Evolutionary conservation across 2,797 vertebrate species (phyloP).

Genomic region (Eurystomus glaucurus): DNA sequence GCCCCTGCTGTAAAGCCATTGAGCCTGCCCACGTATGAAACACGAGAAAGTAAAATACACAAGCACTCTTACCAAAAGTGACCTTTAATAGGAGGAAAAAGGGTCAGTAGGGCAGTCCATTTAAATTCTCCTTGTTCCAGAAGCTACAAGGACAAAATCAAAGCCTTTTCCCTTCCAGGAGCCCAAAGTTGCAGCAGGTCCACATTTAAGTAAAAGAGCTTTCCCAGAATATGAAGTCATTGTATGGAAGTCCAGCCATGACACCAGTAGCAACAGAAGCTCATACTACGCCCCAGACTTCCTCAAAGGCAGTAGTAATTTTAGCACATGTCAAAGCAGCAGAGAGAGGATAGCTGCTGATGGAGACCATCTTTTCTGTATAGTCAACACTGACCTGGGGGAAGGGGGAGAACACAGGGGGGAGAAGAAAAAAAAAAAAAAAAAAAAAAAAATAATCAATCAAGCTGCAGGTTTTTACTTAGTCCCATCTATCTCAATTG

Average conservation of each 20-base stretch:
- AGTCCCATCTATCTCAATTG: neutral
- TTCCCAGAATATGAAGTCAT: neutral
- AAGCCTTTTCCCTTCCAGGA: neutral
- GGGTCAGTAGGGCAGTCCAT: neutral
- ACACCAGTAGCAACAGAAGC: neutral
- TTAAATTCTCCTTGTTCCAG: neutral
- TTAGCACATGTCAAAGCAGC: slow-evolving; percentile 96
- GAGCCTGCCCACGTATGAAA: neutral
- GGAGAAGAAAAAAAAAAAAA: too few species aligned
- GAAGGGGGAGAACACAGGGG: neutral
- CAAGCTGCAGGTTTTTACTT: neutral
- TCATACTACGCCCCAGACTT: slow-evolving; percentile 93
- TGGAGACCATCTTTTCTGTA: slow-evolving; percentile 92
- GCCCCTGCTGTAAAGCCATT: neutral
- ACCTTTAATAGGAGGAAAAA: slow-evolving; percentile 52
- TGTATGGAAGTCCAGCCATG: neutral
- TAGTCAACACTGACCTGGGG: slow-evolving; percentile 93
- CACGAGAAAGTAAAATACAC: slow-evolving; percentile 2
- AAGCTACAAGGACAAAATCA: neutral
- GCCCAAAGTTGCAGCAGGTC: neutral
- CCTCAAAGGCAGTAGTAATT: slow-evolving; percentile 96
- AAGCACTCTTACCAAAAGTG: neutral
- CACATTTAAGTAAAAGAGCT: neutral
- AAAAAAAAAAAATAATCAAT: too few species aligned
- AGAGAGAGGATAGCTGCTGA: slow-evolving; percentile 98